phyloP scores from a whole-genome alignment of 2,888 invertebrate genomes.

The Amphiduros pacificus region DNA sequence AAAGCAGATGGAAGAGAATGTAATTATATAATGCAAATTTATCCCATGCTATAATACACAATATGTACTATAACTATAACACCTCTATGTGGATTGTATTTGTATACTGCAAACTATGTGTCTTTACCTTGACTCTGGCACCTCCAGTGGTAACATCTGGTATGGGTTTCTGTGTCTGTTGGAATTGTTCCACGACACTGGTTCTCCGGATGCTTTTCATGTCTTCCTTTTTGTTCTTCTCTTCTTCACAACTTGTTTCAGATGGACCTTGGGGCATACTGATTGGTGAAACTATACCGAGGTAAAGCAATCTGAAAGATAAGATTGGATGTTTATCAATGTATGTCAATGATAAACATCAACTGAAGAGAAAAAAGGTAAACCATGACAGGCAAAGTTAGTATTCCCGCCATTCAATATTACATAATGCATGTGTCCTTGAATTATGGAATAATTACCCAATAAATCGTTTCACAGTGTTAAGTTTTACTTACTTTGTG shows the following conservation, averaged over 20 bases:
- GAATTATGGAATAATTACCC: too few species aligned
- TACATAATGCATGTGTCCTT: too few species aligned
- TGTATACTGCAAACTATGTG: not conserved
- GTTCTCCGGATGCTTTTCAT: conserved; percentile 19
- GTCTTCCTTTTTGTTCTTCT: not conserved
- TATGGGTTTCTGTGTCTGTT: conserved; percentile 32
- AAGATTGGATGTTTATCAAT: too few species aligned
- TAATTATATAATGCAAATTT: too few species aligned
- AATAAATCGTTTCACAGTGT: too few species aligned
- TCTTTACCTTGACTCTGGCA: conserved; percentile 45
- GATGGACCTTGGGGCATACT: not conserved
- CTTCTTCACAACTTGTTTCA: too few species aligned
- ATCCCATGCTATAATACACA: not conserved
- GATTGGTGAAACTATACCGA: not conserved
- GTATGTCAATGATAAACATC: too few species aligned
- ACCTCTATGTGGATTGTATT: not conserved
- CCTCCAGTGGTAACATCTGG: conserved; percentile 50
- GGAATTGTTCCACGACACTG: conserved; percentile 24
- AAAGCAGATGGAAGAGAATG: too few species aligned
- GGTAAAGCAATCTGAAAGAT: not conserved
- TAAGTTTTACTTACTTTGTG: too few species aligned
- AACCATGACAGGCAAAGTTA: too few species aligned
- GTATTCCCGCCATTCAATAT: too few species aligned
- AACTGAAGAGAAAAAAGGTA: too few species aligned
- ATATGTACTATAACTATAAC: not conserved